Evolutionary conservation across 2,888 invertebrate species (phyloP).

Genomic region (Homarus gammarus): DNA sequence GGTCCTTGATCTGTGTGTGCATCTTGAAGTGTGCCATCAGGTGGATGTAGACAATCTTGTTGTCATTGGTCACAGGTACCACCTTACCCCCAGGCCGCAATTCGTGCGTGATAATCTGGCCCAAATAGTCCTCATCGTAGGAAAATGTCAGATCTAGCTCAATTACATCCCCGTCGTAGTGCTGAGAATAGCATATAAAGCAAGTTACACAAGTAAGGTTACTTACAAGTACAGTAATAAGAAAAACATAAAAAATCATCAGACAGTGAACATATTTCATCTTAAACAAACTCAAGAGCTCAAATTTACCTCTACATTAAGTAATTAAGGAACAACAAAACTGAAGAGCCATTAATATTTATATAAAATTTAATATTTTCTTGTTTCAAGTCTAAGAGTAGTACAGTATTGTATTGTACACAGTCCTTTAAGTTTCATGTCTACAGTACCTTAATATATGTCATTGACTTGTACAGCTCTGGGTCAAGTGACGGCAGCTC

Average conservation of each 20-base stretch:
- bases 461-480: constrained; percentile 96
- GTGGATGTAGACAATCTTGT: constrained; percentile 98
- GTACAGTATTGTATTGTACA: no score
- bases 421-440: no score
- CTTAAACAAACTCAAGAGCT: no score
- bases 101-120: constrained; percentile 95
- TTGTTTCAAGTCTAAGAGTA: no score
- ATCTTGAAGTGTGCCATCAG: constrained; percentile 99
- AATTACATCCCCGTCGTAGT: constrained; percentile 87
- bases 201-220: neutral
- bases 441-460: constrained; percentile 88
- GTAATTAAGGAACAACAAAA: no score
- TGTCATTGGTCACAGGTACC: constrained; percentile 96
- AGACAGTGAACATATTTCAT: no score
- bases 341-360: no score
- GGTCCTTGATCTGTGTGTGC: constrained; percentile 98
- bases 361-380: no score
- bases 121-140: constrained; percentile 96
- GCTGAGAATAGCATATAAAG: constrained; percentile 47
- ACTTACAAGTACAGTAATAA: neutral
- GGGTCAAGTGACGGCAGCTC: constrained; percentile 97
- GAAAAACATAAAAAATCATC: neutral
- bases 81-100: constrained; percentile 96
- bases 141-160: constrained; percentile 97
- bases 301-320: no score